Base-by-base conservation (phyloP, 2,113 vertebrate species). In the Barnardius zonarius region DNA sequence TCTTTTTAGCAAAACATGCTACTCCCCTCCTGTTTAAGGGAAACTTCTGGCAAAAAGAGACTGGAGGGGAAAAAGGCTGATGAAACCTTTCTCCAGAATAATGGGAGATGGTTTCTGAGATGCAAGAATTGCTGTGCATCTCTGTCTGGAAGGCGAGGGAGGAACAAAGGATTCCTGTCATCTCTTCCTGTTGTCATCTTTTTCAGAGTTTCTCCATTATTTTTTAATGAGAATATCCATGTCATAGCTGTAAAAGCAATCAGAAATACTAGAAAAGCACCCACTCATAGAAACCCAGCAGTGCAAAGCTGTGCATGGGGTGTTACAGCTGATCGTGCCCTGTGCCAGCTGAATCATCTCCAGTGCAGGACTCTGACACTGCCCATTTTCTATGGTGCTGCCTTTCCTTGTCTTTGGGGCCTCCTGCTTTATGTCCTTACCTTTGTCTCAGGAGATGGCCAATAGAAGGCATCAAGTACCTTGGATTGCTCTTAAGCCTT, bases 311-410 rank as follows among this genome's bases (percentile, higher is more conserved):
- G 59, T 80, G 49, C 11, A 1, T 44, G 46, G 77, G 49, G 15
- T 81, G 33, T 27, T 67, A 7, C 49, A n/a, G 35, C 72, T 61
- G 73, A 83, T 61, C 17, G 11, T 86, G 52, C 10, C 43, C 68
- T 0, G 0, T 72, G 59, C 39, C 72, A 70, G 41, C 46, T 31
- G 22, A 44, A 41, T 44, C 0, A 1, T 48, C 18, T 52, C 68
- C 6, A 6, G 23, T 46, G 8, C 33, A n/a, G 52, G 27, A 68
- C 54, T 57, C 57, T 55, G 57, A 24, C 61, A 13, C 48, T 51
- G 48, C 61, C 44, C 0, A 0, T n/a, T 33, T 18, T 30, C 43
- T 25, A 4, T 5, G 4, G 39, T 37, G 39, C 49, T 79, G 62
- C 80, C 61, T 66, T 57, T 16, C 51, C 35, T 75, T 63, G 46